Evolutionary conservation across 1,140 invertebrate genomes (phyloP).

Genomic region (Papilio machaon): DNA sequence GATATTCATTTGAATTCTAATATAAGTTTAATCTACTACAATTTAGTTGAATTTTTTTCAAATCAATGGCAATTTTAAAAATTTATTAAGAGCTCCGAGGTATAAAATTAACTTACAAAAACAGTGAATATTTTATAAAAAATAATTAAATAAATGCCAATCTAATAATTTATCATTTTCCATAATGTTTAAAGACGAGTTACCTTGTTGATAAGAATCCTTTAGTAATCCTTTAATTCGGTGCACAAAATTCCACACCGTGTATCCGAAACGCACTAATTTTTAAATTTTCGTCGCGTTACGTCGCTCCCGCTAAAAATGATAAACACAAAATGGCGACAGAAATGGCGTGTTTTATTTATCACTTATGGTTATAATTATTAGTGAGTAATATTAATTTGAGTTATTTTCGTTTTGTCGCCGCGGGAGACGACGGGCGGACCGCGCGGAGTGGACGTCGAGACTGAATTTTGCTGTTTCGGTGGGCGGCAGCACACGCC

Average conservation of each 20-base stretch:
- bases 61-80: too few species aligned
- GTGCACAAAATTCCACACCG: conserved; percentile 53
- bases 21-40: background rate
- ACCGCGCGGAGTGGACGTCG: conserved; percentile 82
- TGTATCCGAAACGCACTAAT: conserved; percentile 63
- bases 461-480: conserved; percentile 78
- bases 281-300: conserved; percentile 47
- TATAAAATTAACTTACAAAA: too few species aligned
- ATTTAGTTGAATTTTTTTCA: too few species aligned
- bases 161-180: too few species aligned
- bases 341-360: conserved; percentile 45
- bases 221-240: conserved; percentile 55
- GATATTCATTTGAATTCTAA: background rate
- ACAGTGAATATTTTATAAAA: too few species aligned
- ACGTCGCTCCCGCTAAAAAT: conserved; percentile 52
- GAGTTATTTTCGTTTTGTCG: conserved; percentile 45
- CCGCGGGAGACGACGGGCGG: conserved; percentile 74
- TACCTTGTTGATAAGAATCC: conserved; percentile 67
- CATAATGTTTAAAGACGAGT: background rate
- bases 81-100: too few species aligned
- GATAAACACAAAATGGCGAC: conserved; percentile 40
- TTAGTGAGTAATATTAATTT: conserved; percentile 21
- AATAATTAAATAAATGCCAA: too few species aligned
- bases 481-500: conserved; percentile 66
- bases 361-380: conserved; percentile 35